Conservation (phyloP, 2,888 invertebrate species). For the Sinotaia quadrata region DNA sequence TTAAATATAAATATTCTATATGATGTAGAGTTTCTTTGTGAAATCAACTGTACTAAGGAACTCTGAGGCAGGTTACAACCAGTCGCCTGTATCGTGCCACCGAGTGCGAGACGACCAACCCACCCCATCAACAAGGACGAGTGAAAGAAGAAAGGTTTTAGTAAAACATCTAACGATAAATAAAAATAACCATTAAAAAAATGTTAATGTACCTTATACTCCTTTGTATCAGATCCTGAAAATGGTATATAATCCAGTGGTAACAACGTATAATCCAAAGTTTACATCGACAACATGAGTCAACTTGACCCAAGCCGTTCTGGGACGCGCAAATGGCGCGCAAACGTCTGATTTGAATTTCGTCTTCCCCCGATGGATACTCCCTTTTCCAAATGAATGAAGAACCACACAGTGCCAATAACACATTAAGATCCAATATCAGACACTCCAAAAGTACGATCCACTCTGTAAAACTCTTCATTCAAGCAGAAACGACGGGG, state of each 20-base stretch:
- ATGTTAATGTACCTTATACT: conserved; percentile 13
- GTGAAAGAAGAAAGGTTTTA: conserved; percentile 22
- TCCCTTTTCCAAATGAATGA: conserved; percentile 15
- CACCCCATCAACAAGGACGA: conserved; percentile 15
- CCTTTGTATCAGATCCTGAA: not conserved
- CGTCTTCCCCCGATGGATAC: conserved; percentile 15
- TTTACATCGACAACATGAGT: conserved; percentile 34
- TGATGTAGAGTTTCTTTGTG: no score
- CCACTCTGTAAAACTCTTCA: conserved; percentile 17
- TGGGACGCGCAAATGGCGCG: conserved; percentile 38
- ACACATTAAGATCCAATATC: conserved; percentile 14
- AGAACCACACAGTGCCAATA: conserved; percentile 10
- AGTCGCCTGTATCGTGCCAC: conserved; percentile 16
- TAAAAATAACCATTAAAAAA: not conserved
- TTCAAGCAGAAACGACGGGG: conserved; percentile 26
- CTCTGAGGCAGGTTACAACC: conserved; percentile 24
- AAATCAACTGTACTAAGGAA: no score
- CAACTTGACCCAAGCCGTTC: conserved; percentile 35
- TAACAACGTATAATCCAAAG: conserved; percentile 26
- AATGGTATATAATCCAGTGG: conserved; percentile 15
- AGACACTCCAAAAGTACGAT: conserved; percentile 8
- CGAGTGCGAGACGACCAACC: conserved; percentile 22
- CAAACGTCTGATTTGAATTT: conserved; percentile 38
- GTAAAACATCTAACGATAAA: not conserved
- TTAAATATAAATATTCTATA: not conserved